Percentiles rank a stretch among this genome's conserved stretches.
Evolutionary conservation across 2,888 invertebrate species (phyloP).

Genomic region (Craniophora ligustri): DNA sequence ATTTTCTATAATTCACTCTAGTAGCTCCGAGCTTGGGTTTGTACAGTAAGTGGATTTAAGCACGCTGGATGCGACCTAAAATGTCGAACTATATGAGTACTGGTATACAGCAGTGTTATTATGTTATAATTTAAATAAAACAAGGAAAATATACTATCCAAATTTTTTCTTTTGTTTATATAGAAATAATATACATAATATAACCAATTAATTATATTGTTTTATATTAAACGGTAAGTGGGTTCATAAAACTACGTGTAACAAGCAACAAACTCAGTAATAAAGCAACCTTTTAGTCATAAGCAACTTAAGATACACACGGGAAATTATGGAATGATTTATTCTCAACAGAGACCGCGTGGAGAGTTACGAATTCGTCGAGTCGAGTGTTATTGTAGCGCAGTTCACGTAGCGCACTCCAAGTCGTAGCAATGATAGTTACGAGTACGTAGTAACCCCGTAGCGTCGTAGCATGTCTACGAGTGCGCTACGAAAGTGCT

Average conservation of each 20-base stretch:
- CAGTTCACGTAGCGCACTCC: constrained; percentile 42
- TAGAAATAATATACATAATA: background rate
- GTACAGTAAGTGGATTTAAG: no score
- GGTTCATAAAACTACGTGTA: no score
- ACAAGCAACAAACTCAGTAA: constrained; percentile 10
- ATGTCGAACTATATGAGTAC: no score
- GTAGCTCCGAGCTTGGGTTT: no score
- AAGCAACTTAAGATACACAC: constrained; percentile 35
- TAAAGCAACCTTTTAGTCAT: constrained; percentile 31
- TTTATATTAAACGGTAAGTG: no score
- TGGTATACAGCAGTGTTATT: no score
- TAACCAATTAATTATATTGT: no score
- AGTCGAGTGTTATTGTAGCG: constrained; percentile 45
- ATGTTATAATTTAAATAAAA: no score
- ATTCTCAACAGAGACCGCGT: constrained; percentile 38
- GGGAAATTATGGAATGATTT: constrained; percentile 51
- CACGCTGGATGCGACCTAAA: no score
- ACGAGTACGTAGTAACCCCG: constrained; percentile 42
- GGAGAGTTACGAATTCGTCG: constrained; percentile 37
- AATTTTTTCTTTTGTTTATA: background rate
- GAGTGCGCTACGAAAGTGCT: constrained; percentile 45
- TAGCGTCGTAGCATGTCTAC: constrained; percentile 44
- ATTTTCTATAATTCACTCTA: no score
- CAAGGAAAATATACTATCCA: background rate
- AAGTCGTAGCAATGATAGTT: constrained; percentile 52